Base-by-base conservation (phyloP, 2,113 vertebrate genomes). In the Chaenogobius annularis region DNA sequence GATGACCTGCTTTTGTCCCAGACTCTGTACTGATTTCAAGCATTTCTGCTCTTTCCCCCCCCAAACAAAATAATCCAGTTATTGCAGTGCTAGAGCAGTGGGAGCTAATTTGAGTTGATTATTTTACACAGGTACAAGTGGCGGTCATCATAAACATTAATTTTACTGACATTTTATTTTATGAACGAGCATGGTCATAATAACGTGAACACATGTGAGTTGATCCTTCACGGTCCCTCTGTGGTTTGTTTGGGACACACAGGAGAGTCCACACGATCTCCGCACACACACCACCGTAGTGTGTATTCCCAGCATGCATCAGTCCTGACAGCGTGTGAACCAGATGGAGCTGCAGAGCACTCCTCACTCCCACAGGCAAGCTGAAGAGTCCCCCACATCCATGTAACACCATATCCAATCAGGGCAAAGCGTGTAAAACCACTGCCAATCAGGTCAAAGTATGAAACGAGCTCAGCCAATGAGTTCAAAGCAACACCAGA, bases 251-350 rank as follows among this genome's bases (percentile, higher is more conserved):
- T 61, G 15, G 58, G 23, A 35, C 58, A 61, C 26, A 61, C 23
- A 35, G 26, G 7, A 35, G 6, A 35, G 58, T 15, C 26, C 14
- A 61, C 58, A 14, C 17, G 58, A 61, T 78, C 63, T 69, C 72
- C 83, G 61, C 84, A 63, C 82, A 55, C 82, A 17, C 64, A 46
- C 58, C 66, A 48, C 58, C 4, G 26, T 31, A 31, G 68, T 67
- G 66, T 64, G 73, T 47, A 26, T 63, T 31, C 56, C 26, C 56
- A 59, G 22, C 23, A 59, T 59, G 26, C 56, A 59, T 26, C 56
- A 31, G 56, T 59, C 56, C 26, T 31, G 56, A 31, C 23, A 59
- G 26, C 56, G 26, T 59, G 56, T 59, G 56, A 59, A 59, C 54
- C 31, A 62, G 7, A 64, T 31, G 69, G 56, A 31, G 13, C 23